Conservation (phyloP, 2,888 invertebrate species). For the Mylabris sibirica region DNA sequence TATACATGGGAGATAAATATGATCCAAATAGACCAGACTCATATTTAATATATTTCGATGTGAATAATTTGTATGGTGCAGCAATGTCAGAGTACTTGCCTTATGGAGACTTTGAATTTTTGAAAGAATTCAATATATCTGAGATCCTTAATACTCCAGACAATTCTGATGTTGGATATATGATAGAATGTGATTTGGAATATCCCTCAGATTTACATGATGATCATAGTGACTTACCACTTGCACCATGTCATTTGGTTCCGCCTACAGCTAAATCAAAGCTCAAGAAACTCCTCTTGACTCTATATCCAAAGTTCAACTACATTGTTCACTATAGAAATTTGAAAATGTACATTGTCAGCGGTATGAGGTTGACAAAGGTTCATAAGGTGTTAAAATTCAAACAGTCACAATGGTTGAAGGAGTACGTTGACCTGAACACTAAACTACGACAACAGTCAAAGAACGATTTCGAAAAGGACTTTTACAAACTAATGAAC, state of each 20-base stretch:
- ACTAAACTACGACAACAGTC: neutral
- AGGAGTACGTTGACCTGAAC: slow-evolving; percentile 10
- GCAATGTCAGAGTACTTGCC: slow-evolving; percentile 47
- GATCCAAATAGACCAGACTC: slow-evolving; percentile 38
- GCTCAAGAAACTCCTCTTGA: slow-evolving; percentile 30
- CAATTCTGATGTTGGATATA: slow-evolving; percentile 42
- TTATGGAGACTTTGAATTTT: slow-evolving; percentile 43
- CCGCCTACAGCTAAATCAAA: slow-evolving; percentile 4
- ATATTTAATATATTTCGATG: slow-evolving; percentile 50
- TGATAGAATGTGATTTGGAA: slow-evolving; percentile 36
- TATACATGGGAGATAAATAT: slow-evolving; percentile 46
- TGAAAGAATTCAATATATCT: neutral
- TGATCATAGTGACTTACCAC: slow-evolving; percentile 31
- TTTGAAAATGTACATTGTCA: slow-evolving; percentile 40
- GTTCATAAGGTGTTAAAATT: slow-evolving; percentile 35
- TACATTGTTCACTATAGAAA: slow-evolving; percentile 37
- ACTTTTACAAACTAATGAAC: slow-evolving; percentile 48
- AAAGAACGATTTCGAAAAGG: slow-evolving; percentile 39
- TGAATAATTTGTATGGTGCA: slow-evolving; percentile 47
- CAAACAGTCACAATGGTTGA: slow-evolving; percentile 38
- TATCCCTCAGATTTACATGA: slow-evolving; percentile 53
- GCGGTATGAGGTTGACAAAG: slow-evolving; percentile 32
- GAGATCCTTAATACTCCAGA: neutral
- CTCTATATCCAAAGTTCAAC: slow-evolving; percentile 35
- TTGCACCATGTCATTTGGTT: slow-evolving; percentile 13